Base-by-base conservation (phyloP, 1,140 invertebrate species). In the Drosophila ambigua region DNA sequence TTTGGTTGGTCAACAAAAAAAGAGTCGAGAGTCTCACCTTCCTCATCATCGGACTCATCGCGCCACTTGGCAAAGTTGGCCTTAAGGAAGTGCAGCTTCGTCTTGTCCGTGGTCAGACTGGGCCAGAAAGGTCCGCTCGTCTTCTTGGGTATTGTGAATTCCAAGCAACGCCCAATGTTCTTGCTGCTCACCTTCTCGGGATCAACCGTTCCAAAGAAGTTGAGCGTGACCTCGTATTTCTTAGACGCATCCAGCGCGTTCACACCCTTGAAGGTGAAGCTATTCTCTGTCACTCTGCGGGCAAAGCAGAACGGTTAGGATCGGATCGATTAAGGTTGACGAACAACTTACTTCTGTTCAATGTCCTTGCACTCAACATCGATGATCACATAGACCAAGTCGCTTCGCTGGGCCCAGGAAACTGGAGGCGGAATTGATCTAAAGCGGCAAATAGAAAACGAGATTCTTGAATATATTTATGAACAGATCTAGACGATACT, bases 21-120 rank as follows among this genome's bases (percentile, higher is more conserved):
- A 2, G 0, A 16, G 3, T 6, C 20, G 20, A 9, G 9, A 7
- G 2, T 28, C 63, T 72, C 23, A 89, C 90, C 90, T 49, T 91
- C 88, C 52, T 91, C 90, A 24, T 96, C 96, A 61, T 94, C 95
- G 61, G 97, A 96, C 87, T 99, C 98, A 94, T 99, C 98, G 91
- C 96, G 96, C 98, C 98, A 99, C 92, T 98, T 98, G 80, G 97
- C 96, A 91, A 99, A 99, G 92, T 99, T 98, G 73, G 98, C 96
- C 93, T 98, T 99, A 57, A 99, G 94, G 98, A 98, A 99, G 91
- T 99, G 98, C 77, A 96, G 95, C 92, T 98, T 99, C 90, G 95
- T 95, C 77, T 96, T 96, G 75, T 97, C 97, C 92, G 97, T 97
- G 26, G 97, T 95, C 52, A 99, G 93, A 55, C 95, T 92, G 59